Evolutionary conservation across 2,797 vertebrate genomes (phyloP).

Genomic region (Borostomias antarcticus): DNA sequence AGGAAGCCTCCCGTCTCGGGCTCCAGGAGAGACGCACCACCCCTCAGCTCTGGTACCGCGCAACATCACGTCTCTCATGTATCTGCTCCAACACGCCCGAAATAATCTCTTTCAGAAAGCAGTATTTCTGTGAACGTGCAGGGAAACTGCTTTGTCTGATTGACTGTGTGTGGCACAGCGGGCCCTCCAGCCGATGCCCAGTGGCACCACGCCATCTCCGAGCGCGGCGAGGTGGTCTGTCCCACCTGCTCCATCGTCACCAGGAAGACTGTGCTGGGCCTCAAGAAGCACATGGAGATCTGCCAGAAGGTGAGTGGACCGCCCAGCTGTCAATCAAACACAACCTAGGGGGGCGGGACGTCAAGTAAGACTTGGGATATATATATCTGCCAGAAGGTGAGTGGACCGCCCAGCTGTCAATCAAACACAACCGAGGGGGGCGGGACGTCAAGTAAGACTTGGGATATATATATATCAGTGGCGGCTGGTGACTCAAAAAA

Average conservation of each 20-base stretch:
- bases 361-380: constrained; percentile 98
- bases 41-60: constrained; percentile 68
- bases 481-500: constrained; percentile 88
- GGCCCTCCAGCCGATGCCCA: constrained; percentile 77
- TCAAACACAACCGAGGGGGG: too few species aligned
- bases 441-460: constrained; percentile 96
- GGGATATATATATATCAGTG: too few species aligned
- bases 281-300: constrained; percentile 98
- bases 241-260: constrained; percentile 91
- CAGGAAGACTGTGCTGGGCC: constrained; percentile 90
- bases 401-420: constrained; percentile 23
- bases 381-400: constrained; percentile 97
- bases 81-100: neutral
- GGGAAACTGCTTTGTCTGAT: neutral
- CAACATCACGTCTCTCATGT: too few species aligned
- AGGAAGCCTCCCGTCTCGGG: constrained; percentile 73
- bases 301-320: constrained; percentile 88
- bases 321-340: neutral
- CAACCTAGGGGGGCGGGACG: too few species aligned
- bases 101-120: neutral
- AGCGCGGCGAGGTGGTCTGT: constrained; percentile 90
- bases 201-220: constrained; percentile 88
- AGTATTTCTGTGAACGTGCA: constrained; percentile 1
- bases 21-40: constrained; percentile 76
- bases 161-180: too few species aligned